These are phyloP conservation scores for Petrosia ficiformis DNA, from an alignment of 37 sponge, comb jelly and placozoan species.

Conservation along the genomic window DNA sequence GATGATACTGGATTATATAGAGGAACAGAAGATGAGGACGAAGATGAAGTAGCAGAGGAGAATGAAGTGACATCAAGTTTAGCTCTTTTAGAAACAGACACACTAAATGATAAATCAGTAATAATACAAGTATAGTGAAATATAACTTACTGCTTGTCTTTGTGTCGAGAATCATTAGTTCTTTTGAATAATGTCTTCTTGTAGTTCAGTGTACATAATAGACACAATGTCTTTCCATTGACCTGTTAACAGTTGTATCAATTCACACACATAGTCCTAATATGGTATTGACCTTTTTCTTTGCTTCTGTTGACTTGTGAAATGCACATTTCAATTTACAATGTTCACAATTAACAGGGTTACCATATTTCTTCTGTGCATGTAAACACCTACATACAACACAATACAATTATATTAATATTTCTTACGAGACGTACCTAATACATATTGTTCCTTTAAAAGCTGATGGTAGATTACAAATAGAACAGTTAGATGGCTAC, in stretches of 20 bases:
- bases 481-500: slow-evolving; percentile 62
- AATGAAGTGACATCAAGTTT: neutral
- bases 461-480: slow-evolving; percentile 72
- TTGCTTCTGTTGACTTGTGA: slow-evolving; percentile 53
- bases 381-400: slow-evolving; percentile 52
- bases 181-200: slow-evolving; percentile 75
- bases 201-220: slow-evolving; percentile 77
- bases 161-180: neutral
- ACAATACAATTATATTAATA: neutral
- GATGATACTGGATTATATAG: too few species aligned
- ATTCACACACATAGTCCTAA: neutral
- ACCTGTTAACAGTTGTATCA: slow-evolving; percentile 31
- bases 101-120: too few species aligned
- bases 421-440: slow-evolving; percentile 36
- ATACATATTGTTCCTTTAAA: slow-evolving; percentile 77
- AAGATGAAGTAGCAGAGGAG: neutral
- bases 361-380: slow-evolving; percentile 78
- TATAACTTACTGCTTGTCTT: neutral
- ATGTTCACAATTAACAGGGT: slow-evolving; percentile 66
- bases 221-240: slow-evolving; percentile 74
- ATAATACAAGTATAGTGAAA: neutral
- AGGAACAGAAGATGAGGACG: slow-evolving; percentile 8
- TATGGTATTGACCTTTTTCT: slow-evolving; percentile 58
- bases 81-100: too few species aligned
- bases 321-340: slow-evolving; percentile 82